A percentile compares a stretch with the other conserved stretches of the same genome.
phyloP scores from a whole-genome alignment of 2,888 invertebrate species.

The Periphyllus acericola region DNA sequence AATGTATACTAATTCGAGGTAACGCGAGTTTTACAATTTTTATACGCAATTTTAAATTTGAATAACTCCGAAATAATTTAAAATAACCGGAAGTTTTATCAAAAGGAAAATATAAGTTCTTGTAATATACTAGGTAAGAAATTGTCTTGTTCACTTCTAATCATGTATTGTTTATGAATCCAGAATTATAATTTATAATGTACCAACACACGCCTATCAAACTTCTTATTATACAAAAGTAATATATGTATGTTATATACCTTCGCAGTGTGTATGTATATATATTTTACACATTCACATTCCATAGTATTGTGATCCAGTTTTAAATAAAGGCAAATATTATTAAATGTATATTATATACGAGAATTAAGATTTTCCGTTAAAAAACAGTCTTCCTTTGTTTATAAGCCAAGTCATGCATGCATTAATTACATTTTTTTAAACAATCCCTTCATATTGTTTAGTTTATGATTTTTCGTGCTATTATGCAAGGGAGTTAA shows the following conservation, averaged over 20 bases:
- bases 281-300: slow-evolving; percentile 8
- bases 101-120: too few species aligned
- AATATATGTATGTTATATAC: neutral
- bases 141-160: neutral
- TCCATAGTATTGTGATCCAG: neutral
- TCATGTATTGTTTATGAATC: slow-evolving; percentile 19
- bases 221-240: neutral
- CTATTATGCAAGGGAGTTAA: too few species aligned
- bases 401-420: neutral
- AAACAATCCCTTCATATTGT: neutral
- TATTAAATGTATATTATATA: neutral
- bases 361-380: too few species aligned
- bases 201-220: neutral
- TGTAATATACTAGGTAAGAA: too few species aligned
- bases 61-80: too few species aligned
- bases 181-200: too few species aligned
- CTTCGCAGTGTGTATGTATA: too few species aligned
- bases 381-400: neutral
- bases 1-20: too few species aligned
- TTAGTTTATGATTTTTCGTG: too few species aligned
- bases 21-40: too few species aligned
- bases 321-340: neutral
- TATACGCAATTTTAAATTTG: too few species aligned
- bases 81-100: too few species aligned
- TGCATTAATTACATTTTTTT: neutral